Evolutionary conservation across 1,140 invertebrate genomes (phyloP).

Genomic region (Myzus persicae): DNA sequence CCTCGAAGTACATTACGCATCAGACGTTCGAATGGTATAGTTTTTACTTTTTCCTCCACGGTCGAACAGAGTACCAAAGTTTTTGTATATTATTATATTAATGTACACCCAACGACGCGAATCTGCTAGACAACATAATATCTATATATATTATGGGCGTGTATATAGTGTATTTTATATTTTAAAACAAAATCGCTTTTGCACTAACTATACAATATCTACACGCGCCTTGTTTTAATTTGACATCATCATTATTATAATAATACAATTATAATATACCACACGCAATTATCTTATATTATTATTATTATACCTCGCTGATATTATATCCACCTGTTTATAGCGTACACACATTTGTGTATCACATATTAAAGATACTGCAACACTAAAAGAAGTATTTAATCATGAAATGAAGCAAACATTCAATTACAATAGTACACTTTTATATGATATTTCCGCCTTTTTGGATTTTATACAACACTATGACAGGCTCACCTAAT

Average conservation of each 20-base stretch:
- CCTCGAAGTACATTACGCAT: not conserved
- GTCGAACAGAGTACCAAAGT: not conserved
- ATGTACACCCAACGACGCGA: not conserved
- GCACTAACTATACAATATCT: not conserved
- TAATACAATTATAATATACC: not conserved
- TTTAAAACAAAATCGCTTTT: conserved; percentile 10
- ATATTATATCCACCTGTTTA: not conserved
- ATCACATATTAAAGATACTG: not conserved
- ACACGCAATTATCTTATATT: not conserved
- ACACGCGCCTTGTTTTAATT: not conserved
- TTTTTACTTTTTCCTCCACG: conserved; percentile 19
- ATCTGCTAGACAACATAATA: not conserved
- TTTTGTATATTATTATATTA: not conserved
- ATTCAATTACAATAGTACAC: not conserved
- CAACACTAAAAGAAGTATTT: not conserved
- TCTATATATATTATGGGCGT: not conserved
- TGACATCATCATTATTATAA: not conserved
- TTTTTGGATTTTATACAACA: not conserved
- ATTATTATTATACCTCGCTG: not conserved
- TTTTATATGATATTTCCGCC: not conserved
- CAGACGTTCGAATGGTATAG: not conserved
- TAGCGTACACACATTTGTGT: not conserved
- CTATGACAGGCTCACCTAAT: not conserved
- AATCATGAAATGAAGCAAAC: not conserved
- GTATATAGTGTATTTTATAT: not conserved